Percentiles rank a stretch among this genome's conserved stretches.
phyloP scores from a whole-genome alignment of 1,140 invertebrate genomes.

The Drosophila repleta region DNA sequence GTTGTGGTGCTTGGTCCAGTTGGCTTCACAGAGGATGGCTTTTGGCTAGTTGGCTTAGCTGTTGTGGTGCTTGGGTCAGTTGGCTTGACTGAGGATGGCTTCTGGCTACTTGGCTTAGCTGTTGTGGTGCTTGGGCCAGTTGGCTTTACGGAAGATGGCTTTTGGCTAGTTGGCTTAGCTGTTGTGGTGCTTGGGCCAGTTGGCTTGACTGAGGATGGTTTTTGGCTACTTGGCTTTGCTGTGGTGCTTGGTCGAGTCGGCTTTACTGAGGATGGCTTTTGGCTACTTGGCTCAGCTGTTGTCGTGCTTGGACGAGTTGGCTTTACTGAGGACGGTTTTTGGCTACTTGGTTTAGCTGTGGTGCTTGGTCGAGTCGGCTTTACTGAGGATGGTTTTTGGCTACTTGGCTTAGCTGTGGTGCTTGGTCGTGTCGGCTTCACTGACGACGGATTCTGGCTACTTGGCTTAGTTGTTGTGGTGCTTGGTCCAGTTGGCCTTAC shows the following conservation, averaged over 20 bases:
- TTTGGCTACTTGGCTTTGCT: background rate
- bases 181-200: no score
- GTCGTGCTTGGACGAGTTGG: background rate
- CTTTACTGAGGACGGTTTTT: background rate
- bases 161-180: no score
- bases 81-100: background rate
- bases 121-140: background rate
- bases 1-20: constrained; percentile 6
- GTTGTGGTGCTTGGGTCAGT: no score
- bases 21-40: background rate
- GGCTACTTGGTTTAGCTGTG: background rate
- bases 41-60: no score
- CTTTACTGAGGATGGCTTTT: background rate
- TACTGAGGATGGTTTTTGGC: background rate
- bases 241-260: background rate
- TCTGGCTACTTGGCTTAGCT: background rate
- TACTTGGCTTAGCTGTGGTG: constrained; percentile 2
- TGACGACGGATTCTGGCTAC: background rate
- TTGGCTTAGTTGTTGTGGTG: background rate
- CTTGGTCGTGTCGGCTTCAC: background rate
- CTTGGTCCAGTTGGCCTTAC: background rate
- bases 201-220: background rate
- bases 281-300: background rate
- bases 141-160: background rate
- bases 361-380: constrained; percentile 1